Conservation (phyloP, 2,797 vertebrate genomes). For the Vipera latastei region DNA sequence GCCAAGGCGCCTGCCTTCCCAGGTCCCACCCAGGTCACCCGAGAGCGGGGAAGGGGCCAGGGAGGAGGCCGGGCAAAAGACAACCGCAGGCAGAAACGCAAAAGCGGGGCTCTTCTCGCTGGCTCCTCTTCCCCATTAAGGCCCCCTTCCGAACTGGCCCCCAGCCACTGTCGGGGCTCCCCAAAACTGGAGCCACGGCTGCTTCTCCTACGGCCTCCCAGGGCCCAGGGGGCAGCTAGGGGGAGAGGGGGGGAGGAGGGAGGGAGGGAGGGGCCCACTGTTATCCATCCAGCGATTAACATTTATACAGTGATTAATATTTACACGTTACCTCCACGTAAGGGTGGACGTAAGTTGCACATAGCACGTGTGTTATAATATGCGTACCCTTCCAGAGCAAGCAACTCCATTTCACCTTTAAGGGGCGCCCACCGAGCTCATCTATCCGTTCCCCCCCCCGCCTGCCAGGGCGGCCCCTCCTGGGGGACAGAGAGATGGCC, state of each 20-base stretch:
- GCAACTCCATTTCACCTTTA: too few relatives aligned
- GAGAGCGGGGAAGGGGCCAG: neutral
- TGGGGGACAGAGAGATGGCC: too few relatives aligned
- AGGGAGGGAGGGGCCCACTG: neutral
- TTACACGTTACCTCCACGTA: too few relatives aligned
- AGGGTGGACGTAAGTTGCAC: too few relatives aligned
- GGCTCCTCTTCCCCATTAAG: neutral
- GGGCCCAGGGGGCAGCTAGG: accelerated
- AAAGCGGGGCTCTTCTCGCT: neutral
- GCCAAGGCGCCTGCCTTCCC: neutral
- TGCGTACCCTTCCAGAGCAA: too few relatives aligned
- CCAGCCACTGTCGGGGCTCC: neutral
- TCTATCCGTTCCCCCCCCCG: too few relatives aligned
- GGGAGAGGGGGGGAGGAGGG: neutral
- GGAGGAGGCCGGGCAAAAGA: neutral
- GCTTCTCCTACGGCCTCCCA: neutral
- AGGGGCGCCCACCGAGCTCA: too few relatives aligned
- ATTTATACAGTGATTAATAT: too few relatives aligned
- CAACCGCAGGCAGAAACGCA: neutral
- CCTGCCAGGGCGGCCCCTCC: too few relatives aligned
- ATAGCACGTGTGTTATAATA: too few relatives aligned
- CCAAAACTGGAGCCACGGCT: neutral
- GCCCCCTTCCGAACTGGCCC: neutral
- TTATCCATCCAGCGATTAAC: too few relatives aligned
- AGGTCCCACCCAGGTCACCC: too few relatives aligned